Base-by-base conservation (phyloP, 2,113 vertebrate genomes). In the Peromyscus californicus region DNA sequence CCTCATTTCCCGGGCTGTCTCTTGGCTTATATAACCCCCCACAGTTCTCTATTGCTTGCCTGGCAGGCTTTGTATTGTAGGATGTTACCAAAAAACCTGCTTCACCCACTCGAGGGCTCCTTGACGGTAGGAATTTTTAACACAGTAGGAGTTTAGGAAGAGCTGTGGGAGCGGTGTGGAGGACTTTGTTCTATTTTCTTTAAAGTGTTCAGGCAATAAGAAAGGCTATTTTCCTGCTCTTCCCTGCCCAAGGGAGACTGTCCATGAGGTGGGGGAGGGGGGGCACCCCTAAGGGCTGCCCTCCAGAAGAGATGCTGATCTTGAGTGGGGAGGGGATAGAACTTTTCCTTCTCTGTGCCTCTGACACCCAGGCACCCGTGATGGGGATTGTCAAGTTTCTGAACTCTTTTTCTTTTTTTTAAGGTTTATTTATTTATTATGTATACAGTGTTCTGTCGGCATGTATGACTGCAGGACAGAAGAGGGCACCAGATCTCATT, bases 121-220 rank as follows among this genome's bases (percentile, higher is more conserved):
- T 88, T 33, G 12, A 21, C 29, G 26, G 51, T 6, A 1, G 26
- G 7, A 31, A 61, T 84, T 95, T 94, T 79, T 88, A 39, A 75
- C 84, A 45, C 33, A 76, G 57, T 61, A 45, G 36, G 39, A 79
- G 33, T 90, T 61, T n/a, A 90, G 88, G 67, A 90, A 51, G 42
- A 93, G 36, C 65, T 75, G 29, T 39, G 54, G 78, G 63, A 69
- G 57, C 26, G 39, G 36, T 5, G 10, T 36, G 22, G 76, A 76
- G 67, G 72, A 15, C 69, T 57, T 67, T 65, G 42, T 70, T 36
- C 54, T 13, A 6, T 91, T 96, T 93, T 36, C 57, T 76, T 74
- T 91, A 54, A 89, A 39, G 59, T 80, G 12, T 17, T 51, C 45
- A 39, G 48, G 33, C 36, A 89, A 26, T 65, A 39, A 89, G 9